A percentile compares a stretch with the other conserved stretches of the same genome.
phyloP scores from a whole-genome alignment of 2,113 vertebrate species.

The Percopsis transmontana region DNA sequence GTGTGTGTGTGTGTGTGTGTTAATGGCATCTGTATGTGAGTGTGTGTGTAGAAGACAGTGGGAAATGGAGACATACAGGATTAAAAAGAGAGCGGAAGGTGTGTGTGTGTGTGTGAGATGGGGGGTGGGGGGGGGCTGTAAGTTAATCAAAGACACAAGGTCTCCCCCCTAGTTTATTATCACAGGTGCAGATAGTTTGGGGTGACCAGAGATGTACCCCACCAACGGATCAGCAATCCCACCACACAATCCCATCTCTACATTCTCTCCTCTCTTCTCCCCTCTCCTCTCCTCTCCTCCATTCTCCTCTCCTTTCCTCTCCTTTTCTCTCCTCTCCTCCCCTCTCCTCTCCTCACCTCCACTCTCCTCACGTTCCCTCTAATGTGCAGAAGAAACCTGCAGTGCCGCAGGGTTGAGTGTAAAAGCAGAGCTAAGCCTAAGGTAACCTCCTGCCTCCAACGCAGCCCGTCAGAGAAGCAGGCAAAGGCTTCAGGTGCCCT shows the following conservation, averaged over 20 bases:
- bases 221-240: not conserved
- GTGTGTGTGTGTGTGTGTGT: slow-evolving; percentile 11
- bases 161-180: slow-evolving; percentile 59
- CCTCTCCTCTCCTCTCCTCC: not conserved
- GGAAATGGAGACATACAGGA: slow-evolving; percentile 21
- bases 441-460: slow-evolving; percentile 1
- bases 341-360: not conserved
- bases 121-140: slow-evolving; percentile 36
- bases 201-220: slow-evolving; percentile 44
- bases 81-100: slow-evolving; percentile 8
- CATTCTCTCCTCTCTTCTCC: not conserved
- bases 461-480: slow-evolving; percentile 8
- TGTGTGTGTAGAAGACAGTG: slow-evolving; percentile 1
- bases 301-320: not conserved
- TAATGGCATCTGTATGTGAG: not conserved
- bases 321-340: not conserved
- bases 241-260: slow-evolving; percentile 10
- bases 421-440: not conserved
- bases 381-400: not conserved
- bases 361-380: slow-evolving; percentile 10
- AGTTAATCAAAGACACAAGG: slow-evolving; percentile 64
- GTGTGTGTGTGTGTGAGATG: slow-evolving; percentile 14
- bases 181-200: slow-evolving; percentile 74
- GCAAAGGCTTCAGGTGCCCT: slow-evolving; percentile 20
- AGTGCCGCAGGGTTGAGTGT: not conserved